Evolutionary conservation across 2,888 invertebrate species (phyloP).

Genomic region (Bellardia pandia): DNA sequence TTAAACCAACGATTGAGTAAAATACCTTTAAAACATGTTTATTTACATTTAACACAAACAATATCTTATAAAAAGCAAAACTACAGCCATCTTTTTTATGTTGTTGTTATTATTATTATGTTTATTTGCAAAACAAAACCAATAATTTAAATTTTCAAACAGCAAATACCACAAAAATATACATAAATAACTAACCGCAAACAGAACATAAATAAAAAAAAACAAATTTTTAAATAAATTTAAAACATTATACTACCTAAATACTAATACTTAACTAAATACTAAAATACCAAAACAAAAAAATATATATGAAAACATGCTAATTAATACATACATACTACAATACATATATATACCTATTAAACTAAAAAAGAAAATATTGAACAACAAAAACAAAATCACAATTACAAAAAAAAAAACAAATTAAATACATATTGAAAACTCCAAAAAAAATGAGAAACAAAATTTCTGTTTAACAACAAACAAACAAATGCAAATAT

Average conservation of each 20-base stretch:
- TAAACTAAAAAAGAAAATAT: conserved; percentile 64
- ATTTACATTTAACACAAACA: background rate
- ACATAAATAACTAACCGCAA: conserved; percentile 44
- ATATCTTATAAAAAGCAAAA: conserved; percentile 35
- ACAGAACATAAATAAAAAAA: conserved; percentile 3
- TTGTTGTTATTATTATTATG: conserved; percentile 4
- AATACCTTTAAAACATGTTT: background rate
- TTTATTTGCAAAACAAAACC: conserved; percentile 40
- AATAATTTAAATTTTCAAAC: background rate
- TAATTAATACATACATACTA: conserved; percentile 47
- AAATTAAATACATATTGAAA: conserved; percentile 67
- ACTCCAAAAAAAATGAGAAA: conserved; percentile 41
- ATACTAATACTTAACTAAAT: conserved; percentile 66
- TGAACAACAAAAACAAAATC: conserved; percentile 64
- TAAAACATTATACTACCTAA: conserved; percentile 60
- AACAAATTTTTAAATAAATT: conserved; percentile 62
- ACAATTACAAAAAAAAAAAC: conserved; percentile 60
- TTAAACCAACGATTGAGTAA: background rate
- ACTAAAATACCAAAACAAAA: conserved; percentile 61
- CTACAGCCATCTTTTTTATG: conserved; percentile 29
- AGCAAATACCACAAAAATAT: conserved; percentile 48
- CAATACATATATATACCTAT: conserved; percentile 55
- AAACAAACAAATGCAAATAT: conserved; percentile 65
- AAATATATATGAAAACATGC: conserved; percentile 27
- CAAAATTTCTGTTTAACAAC: conserved; percentile 63